phyloP scores from a whole-genome alignment of 2,888 invertebrate genomes.

The Meghimatium bilineatum region DNA sequence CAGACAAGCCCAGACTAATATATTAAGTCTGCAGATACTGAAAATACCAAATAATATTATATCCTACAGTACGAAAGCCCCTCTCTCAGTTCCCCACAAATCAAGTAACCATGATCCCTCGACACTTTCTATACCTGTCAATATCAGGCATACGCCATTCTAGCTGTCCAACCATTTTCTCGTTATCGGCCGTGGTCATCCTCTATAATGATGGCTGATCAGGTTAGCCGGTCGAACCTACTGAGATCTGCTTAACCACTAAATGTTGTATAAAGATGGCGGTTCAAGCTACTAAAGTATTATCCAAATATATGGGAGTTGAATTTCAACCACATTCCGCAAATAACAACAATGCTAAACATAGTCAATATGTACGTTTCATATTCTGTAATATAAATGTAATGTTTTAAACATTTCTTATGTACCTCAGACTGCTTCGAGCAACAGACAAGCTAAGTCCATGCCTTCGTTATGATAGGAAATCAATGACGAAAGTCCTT shows the following conservation, averaged over 20 bases:
- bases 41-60: too few species aligned
- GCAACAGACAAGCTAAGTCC: too few species aligned
- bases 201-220: conserved; percentile 13
- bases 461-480: too few species aligned
- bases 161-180: background rate
- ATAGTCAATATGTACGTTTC: background rate
- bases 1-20: too few species aligned
- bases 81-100: background rate
- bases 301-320: background rate
- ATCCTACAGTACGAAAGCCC: too few species aligned
- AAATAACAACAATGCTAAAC: background rate
- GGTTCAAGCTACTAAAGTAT: background rate
- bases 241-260: background rate
- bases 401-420: too few species aligned
- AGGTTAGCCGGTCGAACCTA: background rate
- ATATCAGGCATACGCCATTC: background rate
- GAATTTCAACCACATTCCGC: background rate
- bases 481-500: too few species aligned
- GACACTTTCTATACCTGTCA: background rate
- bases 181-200: background rate
- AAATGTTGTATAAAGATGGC: background rate
- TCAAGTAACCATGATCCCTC: background rate
- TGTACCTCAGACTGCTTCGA: too few species aligned
- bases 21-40: too few species aligned
- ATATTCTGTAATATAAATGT: background rate